Evolutionary conservation across 2,797 vertebrate species (phyloP), one percentile per base, ranked within the genome.

Genomic region (Zenarchopterus dispar): DNA sequence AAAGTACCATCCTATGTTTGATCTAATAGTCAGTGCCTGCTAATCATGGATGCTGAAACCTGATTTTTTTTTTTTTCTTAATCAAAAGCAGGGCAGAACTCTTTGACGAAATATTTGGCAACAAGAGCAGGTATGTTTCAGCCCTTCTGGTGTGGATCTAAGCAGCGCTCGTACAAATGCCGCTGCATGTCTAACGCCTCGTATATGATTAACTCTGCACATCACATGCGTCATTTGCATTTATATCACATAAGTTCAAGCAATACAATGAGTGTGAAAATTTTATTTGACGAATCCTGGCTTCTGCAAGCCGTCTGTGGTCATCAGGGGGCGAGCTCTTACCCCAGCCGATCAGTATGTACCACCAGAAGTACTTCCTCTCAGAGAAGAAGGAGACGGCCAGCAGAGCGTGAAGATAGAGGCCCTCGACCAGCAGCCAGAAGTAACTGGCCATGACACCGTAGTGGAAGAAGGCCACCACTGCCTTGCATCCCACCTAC

Each of bases 321-420:
- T 28, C 28, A 28, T 28, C 28, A 28, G 28, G 28, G 8, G 28
- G 28, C 5, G 3, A 6, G 28, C 28, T 59, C 96, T 1, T 92
- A 98, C 97, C 97, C 97, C 97, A 99, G 85, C 97, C 97, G n/a
- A 98, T 96, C 75, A 99, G 61, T 84, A 98, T 98, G 92, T 99
- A 99, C 78, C 95, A 96, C 96, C 97, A 97, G 85, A 99, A 99
- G 89, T 99, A 99, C 59, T 97, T 99, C 90, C 94, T 95, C 90
- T 99, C 96, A 0, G 97, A 99, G 92, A 99, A 99, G 90, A 99
- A 99, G 47, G 97, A 98, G 67, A 99, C 92, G 0, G 96, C 96
- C 55, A 99, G 73, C 53, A 99, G 81, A 0, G 96, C 96, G 58
- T 97, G 95, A 10, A 99, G 95, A 81, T 99, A 99, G 59, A 99